Evolutionary conservation across 1,140 invertebrate species (phyloP), one percentile per base, ranked within the genome.

Genomic region (Drosophila mojavensis): DNA sequence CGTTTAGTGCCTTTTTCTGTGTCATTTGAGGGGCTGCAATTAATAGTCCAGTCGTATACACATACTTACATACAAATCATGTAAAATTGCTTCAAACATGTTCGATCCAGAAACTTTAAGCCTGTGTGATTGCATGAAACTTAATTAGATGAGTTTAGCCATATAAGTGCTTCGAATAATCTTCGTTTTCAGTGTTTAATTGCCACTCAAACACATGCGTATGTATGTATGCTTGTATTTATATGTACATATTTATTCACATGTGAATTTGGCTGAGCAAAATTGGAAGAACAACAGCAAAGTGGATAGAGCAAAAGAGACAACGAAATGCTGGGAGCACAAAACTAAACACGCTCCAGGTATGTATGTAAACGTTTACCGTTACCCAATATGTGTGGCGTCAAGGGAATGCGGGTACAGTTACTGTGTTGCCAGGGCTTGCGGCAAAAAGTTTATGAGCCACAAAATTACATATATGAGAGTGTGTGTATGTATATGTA

Each of bases 301-400:
- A 30, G 41, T 41, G 26, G 41, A 59, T 15, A 30, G 6, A 61
- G 55, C 26, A 66, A 51, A 60, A 45, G 56, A 59, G 53, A 71
- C 48, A 66, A 66, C 63, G 54, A 72, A 66, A 72, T 54, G 39
- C 45, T 48, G 69, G 63, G 63, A 36, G 39, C 63, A 53, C 33
- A 72, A 72, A 67, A 54, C 63, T 47, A 58, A 67, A 60, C 48
- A 72, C 54, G 55, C 69, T 24, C 41, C 39, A 58, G 69, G 55
- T 67, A 53, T 72, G 62, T 72, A 59, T 72, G 69, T 72, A 59
- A 72, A 66, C 54, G 47, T 53, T 59, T 65, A 50, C 53, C 15
- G 68, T 64, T 54, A 15, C 30, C 33, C 15, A 64, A 54, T 36
- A 39, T 54, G 20, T 55, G 33, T 28, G 41, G 15, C 9, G 43